Base-by-base conservation (phyloP, 2,888 invertebrate genomes). In the Teleiodes luculella region DNA sequence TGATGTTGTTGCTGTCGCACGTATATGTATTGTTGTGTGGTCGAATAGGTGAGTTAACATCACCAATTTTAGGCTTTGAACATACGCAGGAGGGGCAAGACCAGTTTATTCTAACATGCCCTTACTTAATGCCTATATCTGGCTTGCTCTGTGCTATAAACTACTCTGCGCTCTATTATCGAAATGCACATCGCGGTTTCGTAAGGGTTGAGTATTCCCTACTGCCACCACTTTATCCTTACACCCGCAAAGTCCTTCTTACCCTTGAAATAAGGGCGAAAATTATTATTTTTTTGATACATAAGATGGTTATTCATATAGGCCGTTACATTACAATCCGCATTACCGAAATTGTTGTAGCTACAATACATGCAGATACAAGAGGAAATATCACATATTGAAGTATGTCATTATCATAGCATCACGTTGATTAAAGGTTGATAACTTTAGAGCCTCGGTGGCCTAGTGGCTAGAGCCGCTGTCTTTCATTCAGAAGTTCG, bases 101-200 rank as follows among this genome's bases (percentile, higher is more conserved):
- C n/a, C n/a, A n/a, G n/a, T n/a, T n/a, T n/a, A n/a, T n/a, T n/a
- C n/a, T n/a, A n/a, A n/a, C 24, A 24, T 24, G 24, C 24, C 6
- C 3, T 24, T 24, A 24, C 11, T n/a, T n/a, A 35, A 10, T n/a
- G n/a, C 10, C 1, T 16, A 39, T 16, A 18, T 16, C 14, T 10
- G n/a, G 31, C 8, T 46, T 31, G 46, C 59, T 72, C 72, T 74
- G 57, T 57, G 4, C n/a, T 16, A 5, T 10, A 35, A 51, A 31
- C 47, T 79, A 73, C 76, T 66, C 83, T 83, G 65, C 64, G 60
- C 60, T 62, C 74, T 84, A 83, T 86, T 85, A 86, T 85, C 84
- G 82, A 83, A 85, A 82, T 85, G 85, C 83, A 82, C 83, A 85
- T 82, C 84, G 80, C 72, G 81, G 83, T 82, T 83, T 74, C 68